Conservation (phyloP, 2,113 vertebrate species). For the Bombycilla garrulus region DNA sequence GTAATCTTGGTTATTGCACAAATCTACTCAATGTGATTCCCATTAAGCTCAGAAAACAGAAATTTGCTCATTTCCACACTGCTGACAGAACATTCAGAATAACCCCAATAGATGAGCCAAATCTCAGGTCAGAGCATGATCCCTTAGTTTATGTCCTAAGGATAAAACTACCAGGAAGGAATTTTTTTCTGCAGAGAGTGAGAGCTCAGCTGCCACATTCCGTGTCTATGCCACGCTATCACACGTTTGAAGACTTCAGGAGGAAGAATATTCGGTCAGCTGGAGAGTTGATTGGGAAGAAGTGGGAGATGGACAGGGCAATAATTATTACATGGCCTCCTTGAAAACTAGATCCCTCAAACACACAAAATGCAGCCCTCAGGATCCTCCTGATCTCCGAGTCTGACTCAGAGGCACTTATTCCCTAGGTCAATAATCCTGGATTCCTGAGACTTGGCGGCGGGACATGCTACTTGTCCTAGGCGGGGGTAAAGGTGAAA, state of each 20-base stretch:
- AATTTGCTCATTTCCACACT: not conserved
- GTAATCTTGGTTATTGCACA: not conserved
- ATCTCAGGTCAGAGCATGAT: not conserved
- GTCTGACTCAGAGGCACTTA: not conserved
- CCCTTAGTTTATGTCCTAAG: not conserved
- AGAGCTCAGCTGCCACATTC: not conserved
- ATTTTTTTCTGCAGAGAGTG: not conserved
- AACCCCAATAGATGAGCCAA: not conserved
- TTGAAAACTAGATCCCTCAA: not conserved
- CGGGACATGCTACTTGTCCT: not conserved
- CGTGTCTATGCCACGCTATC: not conserved
- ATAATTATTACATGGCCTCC: not conserved
- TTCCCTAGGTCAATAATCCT: not conserved
- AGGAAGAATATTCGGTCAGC: not conserved
- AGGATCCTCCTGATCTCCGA: not conserved
- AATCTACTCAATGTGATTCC: not conserved
- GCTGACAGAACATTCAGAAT: not conserved
- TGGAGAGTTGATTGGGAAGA: not conserved
- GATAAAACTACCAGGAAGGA: not conserved
- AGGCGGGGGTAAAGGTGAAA: not conserved
- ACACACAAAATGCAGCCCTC: not conserved
- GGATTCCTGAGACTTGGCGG: not conserved
- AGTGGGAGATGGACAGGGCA: not conserved
- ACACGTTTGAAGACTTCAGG: not conserved
- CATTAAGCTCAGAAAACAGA: not conserved